phyloP scores from a whole-genome alignment of 2,888 invertebrate species.

The Scaptomyza parva region DNA sequence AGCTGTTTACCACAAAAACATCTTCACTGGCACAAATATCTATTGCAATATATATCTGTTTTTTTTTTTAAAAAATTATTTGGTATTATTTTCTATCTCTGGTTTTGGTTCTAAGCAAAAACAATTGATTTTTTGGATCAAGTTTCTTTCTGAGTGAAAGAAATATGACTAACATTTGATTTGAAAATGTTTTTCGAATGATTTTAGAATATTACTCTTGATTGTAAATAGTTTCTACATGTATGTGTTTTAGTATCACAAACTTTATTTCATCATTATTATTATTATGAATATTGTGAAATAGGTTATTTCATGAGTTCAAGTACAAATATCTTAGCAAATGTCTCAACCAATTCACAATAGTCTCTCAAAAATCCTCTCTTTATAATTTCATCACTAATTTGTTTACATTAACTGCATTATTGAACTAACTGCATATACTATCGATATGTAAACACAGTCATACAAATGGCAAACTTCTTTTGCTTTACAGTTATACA shows the following conservation, averaged over 20 bases:
- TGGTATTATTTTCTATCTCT: background rate
- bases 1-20: slow-evolving; percentile 7
- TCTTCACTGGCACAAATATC: background rate
- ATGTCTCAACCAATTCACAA: too few species aligned
- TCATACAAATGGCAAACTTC: background rate
- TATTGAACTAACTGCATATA: background rate
- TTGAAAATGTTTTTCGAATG: too few species aligned
- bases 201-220: too few species aligned
- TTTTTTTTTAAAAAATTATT: background rate
- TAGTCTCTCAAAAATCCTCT: background rate
- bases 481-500: slow-evolving; percentile 4
- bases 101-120: background rate
- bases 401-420: background rate
- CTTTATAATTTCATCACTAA: background rate
- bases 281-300: too few species aligned
- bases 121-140: background rate
- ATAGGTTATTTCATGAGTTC: too few species aligned
- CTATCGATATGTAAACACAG: background rate
- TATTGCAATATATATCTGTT: background rate
- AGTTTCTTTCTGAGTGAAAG: background rate
- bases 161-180: too few species aligned
- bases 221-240: too few species aligned
- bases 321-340: too few species aligned
- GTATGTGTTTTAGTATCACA: too few species aligned
- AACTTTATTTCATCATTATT: too few species aligned